Evolutionary conservation across 2,888 invertebrate genomes (phyloP).

Genomic region (Pterostichus niger): DNA sequence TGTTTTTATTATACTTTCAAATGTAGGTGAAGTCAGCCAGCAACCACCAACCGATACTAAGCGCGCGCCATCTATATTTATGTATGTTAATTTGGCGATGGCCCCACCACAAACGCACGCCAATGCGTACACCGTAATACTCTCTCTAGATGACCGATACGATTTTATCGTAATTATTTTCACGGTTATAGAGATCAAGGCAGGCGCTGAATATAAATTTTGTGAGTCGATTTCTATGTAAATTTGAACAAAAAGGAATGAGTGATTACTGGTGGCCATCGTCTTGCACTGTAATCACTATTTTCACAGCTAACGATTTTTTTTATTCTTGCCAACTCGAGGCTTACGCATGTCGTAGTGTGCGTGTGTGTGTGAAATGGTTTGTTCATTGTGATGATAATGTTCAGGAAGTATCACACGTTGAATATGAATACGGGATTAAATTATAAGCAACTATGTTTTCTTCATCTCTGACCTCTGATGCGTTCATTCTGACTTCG

Average conservation of each 20-base stretch:
- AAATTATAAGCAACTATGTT: not conserved
- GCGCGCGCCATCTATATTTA: conserved; percentile 54
- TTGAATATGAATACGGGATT: conserved; percentile 5
- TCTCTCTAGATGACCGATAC: conserved; percentile 56
- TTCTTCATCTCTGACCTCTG: no score
- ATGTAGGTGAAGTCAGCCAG: conserved; percentile 32
- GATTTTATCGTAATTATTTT: conserved; percentile 60
- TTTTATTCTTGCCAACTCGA: conserved; percentile 35
- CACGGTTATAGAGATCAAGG: conserved; percentile 61
- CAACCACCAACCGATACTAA: not conserved
- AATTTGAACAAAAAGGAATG: conserved; percentile 61
- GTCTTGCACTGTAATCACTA: conserved; percentile 49
- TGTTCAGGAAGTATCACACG: not conserved
- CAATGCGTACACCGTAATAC: conserved; percentile 47
- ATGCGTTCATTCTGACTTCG: no score
- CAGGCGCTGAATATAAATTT: conserved; percentile 64
- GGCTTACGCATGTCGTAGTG: not conserved
- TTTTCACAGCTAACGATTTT: conserved; percentile 63
- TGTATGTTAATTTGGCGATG: conserved; percentile 46
- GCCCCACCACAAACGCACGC: conserved; percentile 35
- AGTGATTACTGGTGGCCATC: conserved; percentile 44
- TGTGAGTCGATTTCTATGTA: conserved; percentile 66
- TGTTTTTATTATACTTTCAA: conserved; percentile 54
- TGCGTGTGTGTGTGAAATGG: not conserved
- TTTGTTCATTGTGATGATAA: conserved; percentile 21